phyloP scores from a whole-genome alignment of 2,888 invertebrate genomes.

The Rhogogaster chlorosoma region DNA sequence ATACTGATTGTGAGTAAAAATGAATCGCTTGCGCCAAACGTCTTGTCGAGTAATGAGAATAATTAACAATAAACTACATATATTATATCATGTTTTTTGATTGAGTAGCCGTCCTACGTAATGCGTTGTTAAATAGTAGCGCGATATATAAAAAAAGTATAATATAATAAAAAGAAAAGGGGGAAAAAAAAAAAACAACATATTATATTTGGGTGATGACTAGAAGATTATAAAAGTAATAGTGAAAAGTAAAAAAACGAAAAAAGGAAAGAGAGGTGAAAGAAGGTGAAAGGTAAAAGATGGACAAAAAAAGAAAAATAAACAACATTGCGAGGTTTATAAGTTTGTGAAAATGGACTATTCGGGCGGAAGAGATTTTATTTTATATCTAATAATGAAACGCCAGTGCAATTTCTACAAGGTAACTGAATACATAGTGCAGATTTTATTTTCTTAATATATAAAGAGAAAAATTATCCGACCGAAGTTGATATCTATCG shows the following conservation, averaged over 20 bases:
- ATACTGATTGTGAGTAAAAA: background rate
- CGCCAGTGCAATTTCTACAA: conserved; percentile 53
- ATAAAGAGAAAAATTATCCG: background rate
- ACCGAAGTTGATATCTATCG: background rate
- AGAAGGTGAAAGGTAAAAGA: background rate
- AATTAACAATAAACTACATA: background rate
- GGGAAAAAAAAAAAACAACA: background rate
- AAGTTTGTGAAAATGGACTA: background rate
- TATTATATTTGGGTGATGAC: background rate
- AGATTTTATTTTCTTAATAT: conserved; percentile 57
- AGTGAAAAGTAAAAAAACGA: background rate
- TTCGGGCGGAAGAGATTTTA: background rate
- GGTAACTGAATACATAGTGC: conserved; percentile 48
- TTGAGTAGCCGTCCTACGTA: conserved; percentile 38
- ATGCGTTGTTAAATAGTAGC: conserved; percentile 15
- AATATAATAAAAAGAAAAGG: background rate
- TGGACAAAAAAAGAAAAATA: background rate
- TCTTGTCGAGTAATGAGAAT: background rate
- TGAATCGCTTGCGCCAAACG: background rate
- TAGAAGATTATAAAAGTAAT: background rate
- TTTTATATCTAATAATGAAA: background rate
- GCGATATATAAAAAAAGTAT: conserved; percentile 8
- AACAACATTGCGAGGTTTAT: background rate
- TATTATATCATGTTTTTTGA: background rate
- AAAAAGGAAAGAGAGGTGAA: background rate